A percentile compares a stretch with the other conserved stretches of the same genome.
Evolutionary conservation across 2,113 vertebrate genomes (phyloP).

Genomic region (Crotophaga sulcirostris): DNA sequence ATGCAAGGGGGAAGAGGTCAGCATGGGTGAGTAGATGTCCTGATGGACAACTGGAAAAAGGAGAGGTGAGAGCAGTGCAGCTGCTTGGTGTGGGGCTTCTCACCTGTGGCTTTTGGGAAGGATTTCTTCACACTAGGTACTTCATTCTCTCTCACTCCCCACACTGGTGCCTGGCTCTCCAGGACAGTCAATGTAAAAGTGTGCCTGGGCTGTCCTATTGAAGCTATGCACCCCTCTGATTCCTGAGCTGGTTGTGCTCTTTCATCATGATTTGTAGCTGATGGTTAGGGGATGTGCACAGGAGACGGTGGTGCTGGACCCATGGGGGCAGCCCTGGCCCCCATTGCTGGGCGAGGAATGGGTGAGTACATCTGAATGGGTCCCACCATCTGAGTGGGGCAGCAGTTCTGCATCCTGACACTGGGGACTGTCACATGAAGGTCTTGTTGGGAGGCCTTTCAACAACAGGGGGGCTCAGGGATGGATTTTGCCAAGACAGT

Average conservation of each 20-base stretch:
- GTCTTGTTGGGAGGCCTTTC: fast-evolving
- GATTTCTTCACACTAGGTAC: not conserved
- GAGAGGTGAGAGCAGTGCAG: not conserved
- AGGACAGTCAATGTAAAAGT: not conserved
- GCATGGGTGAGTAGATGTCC: not conserved
- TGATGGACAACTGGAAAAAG: not conserved
- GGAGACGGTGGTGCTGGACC: not conserved
- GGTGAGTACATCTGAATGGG: not conserved
- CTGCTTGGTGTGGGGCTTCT: not conserved
- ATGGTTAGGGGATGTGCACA: not conserved
- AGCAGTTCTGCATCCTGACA: not conserved
- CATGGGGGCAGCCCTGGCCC: not conserved
- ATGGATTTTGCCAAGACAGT: not conserved
- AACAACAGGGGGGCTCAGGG: not conserved
- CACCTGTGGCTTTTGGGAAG: not conserved
- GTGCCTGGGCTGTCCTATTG: not conserved
- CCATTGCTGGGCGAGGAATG: fast-evolving
- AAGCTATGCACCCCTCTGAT: not conserved
- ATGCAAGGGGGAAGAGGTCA: not conserved
- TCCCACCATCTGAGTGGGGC: not conserved
- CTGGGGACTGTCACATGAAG: fast-evolving
- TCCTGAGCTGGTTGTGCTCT: not conserved
- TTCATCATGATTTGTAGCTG: not conserved
- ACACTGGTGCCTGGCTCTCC: not conserved
- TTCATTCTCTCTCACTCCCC: not conserved